Evolutionary conservation across 2,888 invertebrate species (phyloP).

Genomic region (Adineta ricciae): DNA sequence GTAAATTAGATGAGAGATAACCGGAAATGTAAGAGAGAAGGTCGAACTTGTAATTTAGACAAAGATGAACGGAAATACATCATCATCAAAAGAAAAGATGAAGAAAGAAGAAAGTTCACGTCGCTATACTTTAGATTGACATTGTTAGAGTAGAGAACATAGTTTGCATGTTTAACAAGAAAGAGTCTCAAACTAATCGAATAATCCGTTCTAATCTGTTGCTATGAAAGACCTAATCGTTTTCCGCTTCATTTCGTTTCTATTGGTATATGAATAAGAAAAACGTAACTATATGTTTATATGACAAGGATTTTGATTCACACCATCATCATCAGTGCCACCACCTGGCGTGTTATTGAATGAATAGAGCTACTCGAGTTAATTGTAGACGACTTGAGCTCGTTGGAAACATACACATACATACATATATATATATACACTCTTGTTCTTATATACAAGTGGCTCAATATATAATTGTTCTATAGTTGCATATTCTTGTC

Average conservation of each 20-base stretch:
- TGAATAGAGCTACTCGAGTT: constrained; percentile 9
- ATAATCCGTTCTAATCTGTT: constrained; percentile 2
- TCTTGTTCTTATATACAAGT: constrained; percentile 9
- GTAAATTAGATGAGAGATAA: neutral
- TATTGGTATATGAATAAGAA: constrained; percentile 1
- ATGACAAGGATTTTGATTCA: neutral
- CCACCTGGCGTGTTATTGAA: constrained; percentile 5
- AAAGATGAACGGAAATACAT: neutral
- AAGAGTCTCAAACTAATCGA: constrained; percentile 3
- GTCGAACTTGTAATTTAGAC: neutral
- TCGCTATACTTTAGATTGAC: neutral
- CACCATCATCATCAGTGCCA: neutral
- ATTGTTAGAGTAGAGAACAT: neutral
- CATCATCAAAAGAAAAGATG: neutral
- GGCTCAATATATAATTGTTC: constrained; percentile 13
- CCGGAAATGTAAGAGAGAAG: neutral
- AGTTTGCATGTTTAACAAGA: neutral
- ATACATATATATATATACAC: neutral
- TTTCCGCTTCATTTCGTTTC: neutral
- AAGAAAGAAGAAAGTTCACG: neutral
- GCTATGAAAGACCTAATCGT: neutral
- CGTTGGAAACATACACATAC: neutral
- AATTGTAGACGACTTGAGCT: constrained; percentile 5
- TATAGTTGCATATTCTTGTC: neutral
- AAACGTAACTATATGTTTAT: constrained; percentile 1